These are phyloP conservation scores for Antedon bifida DNA, from an alignment of 35 echinoderm and acorn worm genomes.

Conservation along the genomic window DNA sequence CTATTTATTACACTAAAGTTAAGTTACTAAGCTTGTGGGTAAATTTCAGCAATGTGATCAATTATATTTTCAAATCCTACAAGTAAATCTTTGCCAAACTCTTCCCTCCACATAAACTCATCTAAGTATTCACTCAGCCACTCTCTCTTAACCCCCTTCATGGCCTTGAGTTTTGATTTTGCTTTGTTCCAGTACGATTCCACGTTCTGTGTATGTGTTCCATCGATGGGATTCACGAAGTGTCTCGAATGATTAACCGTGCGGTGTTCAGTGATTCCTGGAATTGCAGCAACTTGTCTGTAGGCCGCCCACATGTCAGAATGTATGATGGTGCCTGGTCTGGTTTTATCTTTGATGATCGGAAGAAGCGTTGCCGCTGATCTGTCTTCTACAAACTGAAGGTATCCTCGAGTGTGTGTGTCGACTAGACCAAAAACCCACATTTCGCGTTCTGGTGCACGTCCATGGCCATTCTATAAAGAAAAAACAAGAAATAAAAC, in stretches of 20 bases:
- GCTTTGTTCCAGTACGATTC: constrained; percentile 20
- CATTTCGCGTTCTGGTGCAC: too few species aligned
- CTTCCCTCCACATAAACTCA: too few species aligned
- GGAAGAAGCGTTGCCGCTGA: constrained; percentile 14
- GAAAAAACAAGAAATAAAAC: too few species aligned
- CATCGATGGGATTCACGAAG: constrained; percentile 24
- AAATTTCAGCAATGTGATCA: constrained; percentile 21
- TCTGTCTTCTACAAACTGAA: constrained; percentile 7
- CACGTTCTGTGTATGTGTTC: constrained; percentile 12
- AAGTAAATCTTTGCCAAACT: background rate
- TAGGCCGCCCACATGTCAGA: constrained; percentile 29
- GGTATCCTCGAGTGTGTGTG: constrained; percentile 4
- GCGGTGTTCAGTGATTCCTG: background rate
- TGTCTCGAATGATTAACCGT: constrained; percentile 33
- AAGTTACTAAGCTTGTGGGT: background rate
- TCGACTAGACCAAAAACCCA: too few species aligned
- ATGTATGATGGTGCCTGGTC: constrained; percentile 28
- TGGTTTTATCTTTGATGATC: constrained; percentile 5
- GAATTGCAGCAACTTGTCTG: background rate
- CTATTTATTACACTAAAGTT: background rate
- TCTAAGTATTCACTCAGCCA: too few species aligned
- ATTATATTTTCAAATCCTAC: constrained; percentile 6
- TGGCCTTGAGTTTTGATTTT: constrained; percentile 19
- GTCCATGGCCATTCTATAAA: too few species aligned
- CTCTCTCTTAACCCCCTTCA: constrained; percentile 15